Evolutionary conservation across 2,113 vertebrate species (phyloP).

Genomic region (Amphilophus citrinellus): DNA sequence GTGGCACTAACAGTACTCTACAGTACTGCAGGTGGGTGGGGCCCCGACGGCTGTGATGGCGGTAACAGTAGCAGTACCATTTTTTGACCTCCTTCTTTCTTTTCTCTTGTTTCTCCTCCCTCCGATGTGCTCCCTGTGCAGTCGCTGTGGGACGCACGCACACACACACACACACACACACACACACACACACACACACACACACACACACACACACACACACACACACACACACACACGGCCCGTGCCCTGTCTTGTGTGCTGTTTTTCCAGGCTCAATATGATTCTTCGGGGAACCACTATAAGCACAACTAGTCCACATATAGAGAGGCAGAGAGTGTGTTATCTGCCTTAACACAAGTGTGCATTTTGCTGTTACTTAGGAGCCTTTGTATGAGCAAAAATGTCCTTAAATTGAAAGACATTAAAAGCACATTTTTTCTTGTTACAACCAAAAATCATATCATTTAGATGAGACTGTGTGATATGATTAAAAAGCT

Average conservation of each 20-base stretch:
- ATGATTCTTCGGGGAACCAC: background rate
- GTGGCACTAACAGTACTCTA: background rate
- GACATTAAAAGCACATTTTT: background rate
- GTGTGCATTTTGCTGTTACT: background rate
- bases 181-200: background rate
- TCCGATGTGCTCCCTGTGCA: background rate
- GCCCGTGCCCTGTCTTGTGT: background rate
- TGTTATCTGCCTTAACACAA: background rate
- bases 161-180: too few relatives aligned
- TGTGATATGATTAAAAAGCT: too few relatives aligned
- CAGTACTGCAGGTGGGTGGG: background rate
- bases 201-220: rapidly evolving
- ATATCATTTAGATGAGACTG: background rate
- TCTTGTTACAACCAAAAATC: background rate
- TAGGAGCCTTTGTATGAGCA: background rate
- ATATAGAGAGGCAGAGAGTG: background rate
- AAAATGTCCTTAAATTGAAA: background rate
- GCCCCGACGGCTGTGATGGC: background rate
- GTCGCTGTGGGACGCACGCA: background rate
- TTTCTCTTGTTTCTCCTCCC: background rate
- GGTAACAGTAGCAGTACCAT: background rate
- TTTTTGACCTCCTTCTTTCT: background rate
- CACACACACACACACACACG: too few relatives aligned
- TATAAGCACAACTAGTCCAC: background rate
- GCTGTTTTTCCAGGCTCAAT: background rate